A percentile compares a stretch with the other conserved stretches of the same genome.
Evolutionary conservation across 1,140 invertebrate genomes (phyloP).

Genomic region (Drosophila lowei): DNA sequence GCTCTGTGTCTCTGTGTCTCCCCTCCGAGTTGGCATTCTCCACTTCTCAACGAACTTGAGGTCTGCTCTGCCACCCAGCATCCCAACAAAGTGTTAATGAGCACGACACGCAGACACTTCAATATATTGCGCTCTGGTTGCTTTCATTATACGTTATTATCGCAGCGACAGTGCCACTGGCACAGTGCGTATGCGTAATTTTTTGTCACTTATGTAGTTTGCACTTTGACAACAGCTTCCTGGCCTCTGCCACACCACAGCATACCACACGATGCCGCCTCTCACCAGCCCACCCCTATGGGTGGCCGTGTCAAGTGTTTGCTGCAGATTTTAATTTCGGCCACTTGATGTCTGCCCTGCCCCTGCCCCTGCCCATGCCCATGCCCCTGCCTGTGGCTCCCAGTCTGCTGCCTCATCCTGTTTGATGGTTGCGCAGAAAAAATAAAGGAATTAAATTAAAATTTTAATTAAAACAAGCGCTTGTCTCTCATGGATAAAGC

Average conservation of each 20-base stretch:
- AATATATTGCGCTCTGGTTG: constrained; percentile 52
- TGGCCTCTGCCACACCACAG: too few relatives aligned
- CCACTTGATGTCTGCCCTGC: constrained; percentile 56
- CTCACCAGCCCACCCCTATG: background rate
- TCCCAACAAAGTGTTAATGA: constrained; percentile 67
- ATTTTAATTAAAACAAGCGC: constrained; percentile 78
- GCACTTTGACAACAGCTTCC: constrained; percentile 39
- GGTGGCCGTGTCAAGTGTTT: constrained; percentile 39
- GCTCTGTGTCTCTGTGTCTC: background rate
- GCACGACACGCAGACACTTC: constrained; percentile 42
- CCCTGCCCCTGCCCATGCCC: background rate
- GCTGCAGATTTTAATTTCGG: constrained; percentile 71
- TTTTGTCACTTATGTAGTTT: constrained; percentile 65
- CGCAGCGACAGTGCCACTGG: constrained; percentile 3
- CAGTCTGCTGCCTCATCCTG: constrained; percentile 5
- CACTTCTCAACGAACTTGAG: constrained; percentile 23
- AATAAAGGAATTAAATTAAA: constrained; percentile 65
- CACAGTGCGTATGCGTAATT: constrained; percentile 73
- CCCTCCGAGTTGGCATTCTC: background rate
- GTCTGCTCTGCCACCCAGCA: constrained; percentile 12
- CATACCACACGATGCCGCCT: background rate
- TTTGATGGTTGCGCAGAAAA: constrained; percentile 20
- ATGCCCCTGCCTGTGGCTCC: background rate
- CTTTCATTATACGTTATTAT: constrained; percentile 42
- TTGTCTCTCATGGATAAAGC: constrained; percentile 27